Conservation (phyloP, 1,140 invertebrate genomes). For the Dendroctonus valens region DNA sequence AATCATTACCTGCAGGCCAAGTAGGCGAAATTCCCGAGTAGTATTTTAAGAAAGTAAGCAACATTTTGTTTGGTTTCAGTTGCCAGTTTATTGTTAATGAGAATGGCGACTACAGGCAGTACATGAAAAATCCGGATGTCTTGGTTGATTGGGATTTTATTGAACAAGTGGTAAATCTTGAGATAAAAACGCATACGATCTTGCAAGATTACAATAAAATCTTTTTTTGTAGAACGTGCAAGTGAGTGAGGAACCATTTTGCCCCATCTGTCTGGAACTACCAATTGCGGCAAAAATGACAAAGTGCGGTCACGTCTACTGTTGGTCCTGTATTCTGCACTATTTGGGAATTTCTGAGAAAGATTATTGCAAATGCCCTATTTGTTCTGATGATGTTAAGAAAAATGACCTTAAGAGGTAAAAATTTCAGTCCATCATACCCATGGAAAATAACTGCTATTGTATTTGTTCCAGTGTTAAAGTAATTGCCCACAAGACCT, state of each 20-base stretch:
- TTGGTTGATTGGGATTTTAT: slow-evolving; percentile 89
- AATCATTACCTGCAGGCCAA: slow-evolving; percentile 93
- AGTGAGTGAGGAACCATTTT: slow-evolving; percentile 69
- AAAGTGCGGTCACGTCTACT: slow-evolving; percentile 92
- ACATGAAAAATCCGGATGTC: slow-evolving; percentile 80
- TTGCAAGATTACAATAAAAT: not conserved
- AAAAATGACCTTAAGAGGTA: slow-evolving; percentile 82
- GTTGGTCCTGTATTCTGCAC: slow-evolving; percentile 93
- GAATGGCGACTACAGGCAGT: slow-evolving; percentile 72
- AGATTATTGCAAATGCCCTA: slow-evolving; percentile 77
- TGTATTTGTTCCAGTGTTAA: slow-evolving; percentile 49
- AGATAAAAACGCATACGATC: not conserved
- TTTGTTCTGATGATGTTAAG: slow-evolving; percentile 78
- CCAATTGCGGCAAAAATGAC: slow-evolving; percentile 89
- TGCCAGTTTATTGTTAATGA: slow-evolving; percentile 92
- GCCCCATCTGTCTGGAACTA: slow-evolving; percentile 86
- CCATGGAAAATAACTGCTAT: not conserved
- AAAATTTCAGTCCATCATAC: not conserved
- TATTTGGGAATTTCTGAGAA: slow-evolving; percentile 84
- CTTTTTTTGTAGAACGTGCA: slow-evolving; percentile 55
- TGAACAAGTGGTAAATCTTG: slow-evolving; percentile 82
- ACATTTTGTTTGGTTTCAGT: slow-evolving; percentile 57
- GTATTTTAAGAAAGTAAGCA: not conserved
- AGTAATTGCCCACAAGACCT: slow-evolving; percentile 57
- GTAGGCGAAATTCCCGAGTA: slow-evolving; percentile 55